phyloP scores from a whole-genome alignment of 2,888 invertebrate species.

The Isoperla grammatica region DNA sequence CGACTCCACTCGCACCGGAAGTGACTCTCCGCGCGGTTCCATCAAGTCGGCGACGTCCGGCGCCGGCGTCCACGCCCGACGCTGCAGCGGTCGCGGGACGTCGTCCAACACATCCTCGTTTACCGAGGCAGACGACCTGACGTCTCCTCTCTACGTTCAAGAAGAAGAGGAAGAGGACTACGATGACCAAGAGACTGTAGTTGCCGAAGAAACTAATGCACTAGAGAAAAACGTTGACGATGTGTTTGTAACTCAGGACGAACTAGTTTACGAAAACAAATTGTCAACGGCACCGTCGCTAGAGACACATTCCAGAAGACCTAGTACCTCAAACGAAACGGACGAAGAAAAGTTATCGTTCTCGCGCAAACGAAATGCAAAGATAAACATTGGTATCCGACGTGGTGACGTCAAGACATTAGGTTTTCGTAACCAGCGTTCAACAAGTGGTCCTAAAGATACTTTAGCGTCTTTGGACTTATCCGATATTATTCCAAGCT shows the following conservation, averaged over 20 bases:
- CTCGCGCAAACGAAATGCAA: slow-evolving; percentile 27
- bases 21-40: slow-evolving; percentile 49
- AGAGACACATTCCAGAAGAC: not conserved
- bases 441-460: not conserved
- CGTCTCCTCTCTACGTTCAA: not conserved
- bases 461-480: slow-evolving; percentile 5
- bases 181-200: slow-evolving; percentile 5
- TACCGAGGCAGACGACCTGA: slow-evolving; percentile 14
- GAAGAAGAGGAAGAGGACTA: slow-evolving; percentile 24
- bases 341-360: slow-evolving; percentile 32
- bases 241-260: slow-evolving; percentile 5
- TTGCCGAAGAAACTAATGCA: slow-evolving; percentile 11
- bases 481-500: not conserved
- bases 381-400: slow-evolving; percentile 23
- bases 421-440: slow-evolving; percentile 4
- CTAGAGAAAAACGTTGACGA: not conserved
- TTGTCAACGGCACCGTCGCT: not conserved
- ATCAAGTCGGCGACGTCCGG: slow-evolving; percentile 28
- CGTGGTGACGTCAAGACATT: slow-evolving; percentile 21
- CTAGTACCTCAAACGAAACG: slow-evolving; percentile 23
- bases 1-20: slow-evolving; percentile 50
- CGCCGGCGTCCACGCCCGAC: not conserved
- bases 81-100: not conserved
- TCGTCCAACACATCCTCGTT: slow-evolving; percentile 10
- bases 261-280: not conserved